Evolutionary conservation across 1,140 invertebrate genomes (phyloP).

Genomic region (Battus philenor): DNA sequence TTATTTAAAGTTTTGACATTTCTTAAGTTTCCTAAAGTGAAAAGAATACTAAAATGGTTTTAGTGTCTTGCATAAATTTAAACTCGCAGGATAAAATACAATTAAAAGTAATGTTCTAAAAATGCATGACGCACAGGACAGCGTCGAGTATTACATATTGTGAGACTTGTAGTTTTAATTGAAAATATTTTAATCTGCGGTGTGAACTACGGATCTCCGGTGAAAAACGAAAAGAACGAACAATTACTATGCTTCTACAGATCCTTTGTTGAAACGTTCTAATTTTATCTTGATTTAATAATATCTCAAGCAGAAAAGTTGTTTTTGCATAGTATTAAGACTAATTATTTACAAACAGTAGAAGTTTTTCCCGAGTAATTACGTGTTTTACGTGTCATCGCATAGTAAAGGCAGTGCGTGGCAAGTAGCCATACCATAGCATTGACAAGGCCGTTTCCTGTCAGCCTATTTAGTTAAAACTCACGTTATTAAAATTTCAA

Average conservation of each 20-base stretch:
- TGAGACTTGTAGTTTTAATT: conserved; percentile 9
- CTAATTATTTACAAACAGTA: conserved; percentile 20
- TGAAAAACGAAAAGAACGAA: not conserved
- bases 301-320: conserved; percentile 1
- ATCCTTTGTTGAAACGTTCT: no score
- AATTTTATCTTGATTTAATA: no score
- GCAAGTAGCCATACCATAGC: conserved; percentile 36
- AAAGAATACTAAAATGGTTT: no score
- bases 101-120: not conserved
- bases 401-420: conserved; percentile 33
- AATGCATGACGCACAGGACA: not conserved
- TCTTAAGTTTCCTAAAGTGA: no score
- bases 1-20: not conserved
- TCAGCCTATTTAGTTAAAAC: conserved; percentile 17
- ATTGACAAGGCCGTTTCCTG: conserved; percentile 41
- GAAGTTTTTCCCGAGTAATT: conserved; percentile 16
- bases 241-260: no score
- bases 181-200: conserved; percentile 10
- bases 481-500: conserved; percentile 18
- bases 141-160: conserved; percentile 6
- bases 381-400: conserved; percentile 37
- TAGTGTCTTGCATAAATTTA: no score
- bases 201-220: not conserved
- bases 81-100: not conserved
- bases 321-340: conserved; percentile 10